These are phyloP conservation scores for Conus ventricosus DNA, from an alignment of 1,140 invertebrate genomes.

Conservation along the genomic window DNA sequence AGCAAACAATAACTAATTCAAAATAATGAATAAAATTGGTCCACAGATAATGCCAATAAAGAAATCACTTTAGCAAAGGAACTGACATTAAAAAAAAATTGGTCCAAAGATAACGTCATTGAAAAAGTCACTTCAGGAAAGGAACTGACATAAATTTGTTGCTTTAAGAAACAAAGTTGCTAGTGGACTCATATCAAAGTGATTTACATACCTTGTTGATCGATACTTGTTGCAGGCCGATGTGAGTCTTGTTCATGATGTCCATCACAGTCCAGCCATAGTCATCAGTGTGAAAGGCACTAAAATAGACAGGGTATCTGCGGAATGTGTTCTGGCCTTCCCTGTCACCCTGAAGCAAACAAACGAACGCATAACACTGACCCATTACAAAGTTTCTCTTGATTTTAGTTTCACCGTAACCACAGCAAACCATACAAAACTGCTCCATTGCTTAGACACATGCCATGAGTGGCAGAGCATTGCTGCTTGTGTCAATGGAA, in stretches of 20 bases:
- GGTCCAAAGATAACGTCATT: too few species aligned
- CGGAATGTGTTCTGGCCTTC: conserved; percentile 78
- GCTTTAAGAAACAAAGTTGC: too few species aligned
- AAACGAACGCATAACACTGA: neutral
- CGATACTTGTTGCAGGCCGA: conserved; percentile 95
- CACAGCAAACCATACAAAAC: neutral
- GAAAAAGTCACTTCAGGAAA: too few species aligned
- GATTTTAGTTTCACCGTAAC: neutral
- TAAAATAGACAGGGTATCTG: conserved; percentile 50
- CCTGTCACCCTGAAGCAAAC: conserved; percentile 78
- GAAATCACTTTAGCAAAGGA: too few species aligned
- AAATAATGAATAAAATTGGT: too few species aligned
- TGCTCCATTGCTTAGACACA: neutral
- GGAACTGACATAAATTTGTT: too few species aligned
- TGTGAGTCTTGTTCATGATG: conserved; percentile 88
- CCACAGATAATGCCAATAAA: too few species aligned
- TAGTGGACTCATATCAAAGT: too few species aligned
- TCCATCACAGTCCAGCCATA: conserved; percentile 94
- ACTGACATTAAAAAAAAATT: too few species aligned
- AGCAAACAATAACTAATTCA: too few species aligned
- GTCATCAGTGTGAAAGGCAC: conserved; percentile 88
- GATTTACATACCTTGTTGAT: conserved; percentile 75
- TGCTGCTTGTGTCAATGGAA: neutral
- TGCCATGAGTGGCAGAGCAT: neutral
- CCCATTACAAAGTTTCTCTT: neutral